A percentile compares a stretch with the other conserved stretches of the same genome.
Evolutionary conservation across 2,888 invertebrate species (phyloP).

Genomic region (Halocaridina rubra): DNA sequence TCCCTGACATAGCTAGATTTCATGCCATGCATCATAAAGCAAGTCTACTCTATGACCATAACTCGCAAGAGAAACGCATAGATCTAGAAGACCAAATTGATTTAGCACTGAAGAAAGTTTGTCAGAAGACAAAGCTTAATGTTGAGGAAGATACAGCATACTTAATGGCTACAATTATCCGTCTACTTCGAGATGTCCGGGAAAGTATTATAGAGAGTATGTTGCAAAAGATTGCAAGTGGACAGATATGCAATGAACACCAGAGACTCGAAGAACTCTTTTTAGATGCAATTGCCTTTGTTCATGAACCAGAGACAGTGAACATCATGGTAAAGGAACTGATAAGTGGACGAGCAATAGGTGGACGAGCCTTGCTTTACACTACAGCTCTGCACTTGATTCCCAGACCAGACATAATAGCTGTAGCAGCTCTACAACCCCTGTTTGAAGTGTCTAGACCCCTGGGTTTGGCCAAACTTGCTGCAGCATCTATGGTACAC

Average conservation of each 20-base stretch:
- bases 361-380: not conserved
- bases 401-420: not conserved
- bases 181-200: not conserved
- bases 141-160: not conserved
- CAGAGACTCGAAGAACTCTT: not conserved
- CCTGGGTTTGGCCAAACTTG: not conserved
- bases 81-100: not conserved
- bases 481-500: not conserved
- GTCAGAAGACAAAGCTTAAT: not conserved
- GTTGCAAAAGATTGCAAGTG: not conserved
- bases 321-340: not conserved
- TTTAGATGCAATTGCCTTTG: not conserved
- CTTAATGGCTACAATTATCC: not conserved
- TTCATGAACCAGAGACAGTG: not conserved
- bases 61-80: not conserved
- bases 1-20: not conserved
- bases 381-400: not conserved
- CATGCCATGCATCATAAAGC: not conserved
- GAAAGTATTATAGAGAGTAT: not conserved
- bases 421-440: not conserved
- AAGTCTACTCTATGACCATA: not conserved
- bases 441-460: not conserved
- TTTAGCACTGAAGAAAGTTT: not conserved
- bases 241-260: not conserved
- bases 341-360: not conserved